phyloP scores from a whole-genome alignment of 2,888 invertebrate genomes.

The Mimachlamys varia region DNA sequence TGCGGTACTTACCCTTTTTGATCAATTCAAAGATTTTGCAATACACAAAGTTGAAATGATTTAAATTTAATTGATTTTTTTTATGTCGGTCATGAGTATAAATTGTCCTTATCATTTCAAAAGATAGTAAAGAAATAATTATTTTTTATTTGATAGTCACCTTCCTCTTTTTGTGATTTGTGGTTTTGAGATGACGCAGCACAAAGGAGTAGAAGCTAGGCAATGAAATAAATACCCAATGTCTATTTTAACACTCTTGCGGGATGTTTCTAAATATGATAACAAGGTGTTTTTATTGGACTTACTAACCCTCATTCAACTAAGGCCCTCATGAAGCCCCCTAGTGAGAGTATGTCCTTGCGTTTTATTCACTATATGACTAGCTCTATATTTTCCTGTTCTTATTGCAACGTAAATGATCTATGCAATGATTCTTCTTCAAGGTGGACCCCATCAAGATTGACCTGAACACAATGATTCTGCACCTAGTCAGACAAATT shows the following conservation, averaged over 20 bases:
- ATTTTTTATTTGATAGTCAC: neutral
- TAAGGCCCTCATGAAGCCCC: neutral
- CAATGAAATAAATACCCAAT: neutral
- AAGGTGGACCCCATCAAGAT: neutral
- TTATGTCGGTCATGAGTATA: neutral
- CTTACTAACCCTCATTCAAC: neutral
- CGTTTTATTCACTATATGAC: neutral
- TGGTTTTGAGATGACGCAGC: neutral
- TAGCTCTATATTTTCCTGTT: neutral
- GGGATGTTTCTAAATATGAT: neutral
- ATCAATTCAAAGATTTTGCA: neutral
- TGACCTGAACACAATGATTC: too few species aligned
- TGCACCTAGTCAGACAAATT: too few species aligned
- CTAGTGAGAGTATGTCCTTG: neutral
- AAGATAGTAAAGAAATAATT: neutral
- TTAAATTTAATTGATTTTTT: neutral
- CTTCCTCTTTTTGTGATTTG: neutral
- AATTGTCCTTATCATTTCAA: neutral
- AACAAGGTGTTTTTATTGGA: neutral
- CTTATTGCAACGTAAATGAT: neutral
- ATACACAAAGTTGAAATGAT: neutral
- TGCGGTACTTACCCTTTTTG: neutral
- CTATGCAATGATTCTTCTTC: neutral
- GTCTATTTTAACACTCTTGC: neutral
- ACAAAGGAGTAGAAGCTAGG: neutral